Conservation (phyloP, 2,113 vertebrate species). For the Erinaceus europaeus region DNA sequence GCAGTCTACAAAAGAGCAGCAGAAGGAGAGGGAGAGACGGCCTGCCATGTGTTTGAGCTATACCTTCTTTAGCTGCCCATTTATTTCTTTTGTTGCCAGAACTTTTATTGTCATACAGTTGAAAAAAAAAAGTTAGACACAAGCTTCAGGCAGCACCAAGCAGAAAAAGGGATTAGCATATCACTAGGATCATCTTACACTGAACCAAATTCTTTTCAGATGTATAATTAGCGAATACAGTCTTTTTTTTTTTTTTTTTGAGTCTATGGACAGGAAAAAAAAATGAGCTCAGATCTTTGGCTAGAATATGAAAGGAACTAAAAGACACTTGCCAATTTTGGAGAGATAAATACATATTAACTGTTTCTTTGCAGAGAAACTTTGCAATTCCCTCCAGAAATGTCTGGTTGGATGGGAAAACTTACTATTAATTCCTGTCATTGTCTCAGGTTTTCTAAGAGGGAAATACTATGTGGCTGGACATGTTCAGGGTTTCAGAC, state of each 20-base stretch:
- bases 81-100: conserved; percentile 90
- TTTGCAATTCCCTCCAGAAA: conserved; percentile 66
- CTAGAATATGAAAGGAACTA: conserved; percentile 76
- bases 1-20: conserved; percentile 87
- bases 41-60: conserved; percentile 87
- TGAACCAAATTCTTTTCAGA: conserved; percentile 90
- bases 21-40: conserved; percentile 83
- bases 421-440: conserved; percentile 55
- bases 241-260: conserved; percentile 57
- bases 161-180: conserved; percentile 90
- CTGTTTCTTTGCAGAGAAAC: conserved; percentile 32
- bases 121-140: conserved; percentile 86
- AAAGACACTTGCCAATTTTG: conserved; percentile 69
- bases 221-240: conserved; percentile 88
- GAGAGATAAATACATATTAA: conserved; percentile 50
- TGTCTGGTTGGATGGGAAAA: conserved; percentile 52
- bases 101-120: conserved; percentile 92
- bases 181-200: conserved; percentile 90
- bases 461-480: conserved; percentile 24
- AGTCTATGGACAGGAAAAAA: conserved; percentile 75
- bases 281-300: conserved; percentile 78
- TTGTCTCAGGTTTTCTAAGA: conserved; percentile 63
- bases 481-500: conserved; percentile 58
- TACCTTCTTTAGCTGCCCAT: conserved; percentile 87
- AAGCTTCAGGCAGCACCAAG: conserved; percentile 87